Evolutionary conservation across 2,888 invertebrate genomes (phyloP), one percentile per base, ranked within the genome.

Genomic region (Orthosia incerta): DNA sequence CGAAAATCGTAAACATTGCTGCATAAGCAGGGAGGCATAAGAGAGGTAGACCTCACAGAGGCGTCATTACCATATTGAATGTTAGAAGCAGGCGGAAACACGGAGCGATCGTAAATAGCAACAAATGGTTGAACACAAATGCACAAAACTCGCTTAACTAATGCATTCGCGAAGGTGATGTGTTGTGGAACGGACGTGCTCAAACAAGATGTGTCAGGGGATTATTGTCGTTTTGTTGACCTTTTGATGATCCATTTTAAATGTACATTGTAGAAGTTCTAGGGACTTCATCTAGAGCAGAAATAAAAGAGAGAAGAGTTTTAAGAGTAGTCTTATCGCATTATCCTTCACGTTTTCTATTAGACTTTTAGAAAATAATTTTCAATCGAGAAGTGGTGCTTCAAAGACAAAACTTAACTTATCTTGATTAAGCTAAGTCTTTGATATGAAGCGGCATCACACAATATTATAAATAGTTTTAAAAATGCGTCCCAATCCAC

Each of bases 81-180:
- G 83, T 74, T 84, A 71, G 67, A 60, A 71, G 71, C 83, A 86
- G 90, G 74, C 90, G 91, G 91, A 91, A 91, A 91, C 90, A 86
- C 76, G 87, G 83, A 85, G 59, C 84, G 80, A 84, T 88, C 89
- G 87, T 91, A 91, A 90, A 88, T 84, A 89, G 87, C 86, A 91
- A 91, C 90, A 91, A 92, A 93, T 90, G 89, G 81, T 74, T 88
- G 88, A 86, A 88, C 89, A 90, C 89, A 87, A 89, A 89, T 88
- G 91, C 89, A 91, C 88, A 90, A 89, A 93, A 92, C 91, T 89
- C 87, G 94, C 93, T 92, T 92, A 90, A 85, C 91, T 91, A 95
- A 95, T 94, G 92, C 90, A 89, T 90, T 90, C 84, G 89, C 87
- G 89, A 92, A 93, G 93, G 93, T 93, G 89, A 90, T 86, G 83